A percentile compares a stretch with the other conserved stretches of the same genome.
Conservation (phyloP, 2,888 invertebrate species). For the Leptopilina myrica region DNA sequence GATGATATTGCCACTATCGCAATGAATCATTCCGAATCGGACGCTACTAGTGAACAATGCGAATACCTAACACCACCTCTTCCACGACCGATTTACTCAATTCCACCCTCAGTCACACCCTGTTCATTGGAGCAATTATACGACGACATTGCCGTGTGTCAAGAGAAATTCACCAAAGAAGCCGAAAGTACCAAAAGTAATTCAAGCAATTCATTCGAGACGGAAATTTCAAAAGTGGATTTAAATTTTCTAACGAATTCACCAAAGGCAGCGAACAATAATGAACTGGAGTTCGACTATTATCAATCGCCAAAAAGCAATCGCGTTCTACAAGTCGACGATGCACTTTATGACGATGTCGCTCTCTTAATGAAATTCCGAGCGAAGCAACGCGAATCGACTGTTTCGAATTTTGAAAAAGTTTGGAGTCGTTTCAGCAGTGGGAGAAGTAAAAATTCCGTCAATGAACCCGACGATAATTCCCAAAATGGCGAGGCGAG, state of each 20-base stretch:
- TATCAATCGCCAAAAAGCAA: conserved; percentile 67
- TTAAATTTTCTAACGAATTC: conserved; percentile 4
- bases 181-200: conserved; percentile 40
- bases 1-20: conserved; percentile 60
- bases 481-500: conserved; percentile 49
- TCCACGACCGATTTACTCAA: conserved; percentile 66
- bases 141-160: conserved; percentile 66
- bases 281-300: conserved; percentile 57
- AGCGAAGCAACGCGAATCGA: conserved; percentile 58
- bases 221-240: background rate
- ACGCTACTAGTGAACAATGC: conserved; percentile 47
- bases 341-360: conserved; percentile 71
- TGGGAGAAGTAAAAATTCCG: conserved; percentile 44
- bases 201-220: background rate
- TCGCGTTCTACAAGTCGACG: conserved; percentile 47
- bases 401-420: conserved; percentile 53
- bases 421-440: conserved; percentile 68
- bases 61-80: conserved; percentile 69
- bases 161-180: conserved; percentile 46
- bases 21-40: conserved; percentile 8
- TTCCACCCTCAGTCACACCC: conserved; percentile 52
- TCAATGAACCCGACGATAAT: conserved; percentile 30
- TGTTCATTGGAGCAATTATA: conserved; percentile 63
- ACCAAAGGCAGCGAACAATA: background rate
- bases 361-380: conserved; percentile 66